Conservation (phyloP, 2,888 invertebrate species). For the Sesia apiformis region DNA sequence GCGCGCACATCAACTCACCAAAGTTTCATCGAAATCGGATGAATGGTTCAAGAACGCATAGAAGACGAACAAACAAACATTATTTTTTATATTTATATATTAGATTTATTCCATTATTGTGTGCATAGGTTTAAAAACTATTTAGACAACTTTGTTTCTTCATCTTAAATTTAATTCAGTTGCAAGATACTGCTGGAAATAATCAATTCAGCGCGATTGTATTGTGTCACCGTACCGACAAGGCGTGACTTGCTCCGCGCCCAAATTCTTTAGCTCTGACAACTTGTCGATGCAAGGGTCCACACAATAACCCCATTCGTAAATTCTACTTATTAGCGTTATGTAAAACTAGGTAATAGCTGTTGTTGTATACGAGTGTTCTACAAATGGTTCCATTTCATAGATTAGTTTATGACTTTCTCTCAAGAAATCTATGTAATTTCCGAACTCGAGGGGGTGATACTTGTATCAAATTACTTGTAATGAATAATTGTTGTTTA, state of each 20-base stretch:
- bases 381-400: background rate
- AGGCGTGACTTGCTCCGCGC: slow-evolving; percentile 29
- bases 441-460: too few relatives aligned
- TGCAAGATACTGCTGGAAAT: background rate
- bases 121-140: too few relatives aligned
- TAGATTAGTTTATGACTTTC: background rate
- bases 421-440: too few relatives aligned
- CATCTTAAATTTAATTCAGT: background rate
- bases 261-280: slow-evolving; percentile 32
- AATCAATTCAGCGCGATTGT: background rate
- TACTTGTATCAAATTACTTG: too few relatives aligned
- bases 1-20: too few relatives aligned
- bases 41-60: too few relatives aligned
- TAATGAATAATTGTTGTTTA: too few relatives aligned
- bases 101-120: too few relatives aligned
- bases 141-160: too few relatives aligned
- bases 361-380: background rate
- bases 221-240: background rate
- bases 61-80: too few relatives aligned
- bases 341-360: background rate
- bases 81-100: too few relatives aligned
- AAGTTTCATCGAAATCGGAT: too few relatives aligned
- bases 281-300: background rate
- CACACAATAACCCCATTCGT: background rate
- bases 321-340: background rate